A percentile compares a stretch with the other conserved stretches of the same genome.
phyloP scores from a whole-genome alignment of 1,140 invertebrate species.

The Trachymyrmex septentrionalis region DNA sequence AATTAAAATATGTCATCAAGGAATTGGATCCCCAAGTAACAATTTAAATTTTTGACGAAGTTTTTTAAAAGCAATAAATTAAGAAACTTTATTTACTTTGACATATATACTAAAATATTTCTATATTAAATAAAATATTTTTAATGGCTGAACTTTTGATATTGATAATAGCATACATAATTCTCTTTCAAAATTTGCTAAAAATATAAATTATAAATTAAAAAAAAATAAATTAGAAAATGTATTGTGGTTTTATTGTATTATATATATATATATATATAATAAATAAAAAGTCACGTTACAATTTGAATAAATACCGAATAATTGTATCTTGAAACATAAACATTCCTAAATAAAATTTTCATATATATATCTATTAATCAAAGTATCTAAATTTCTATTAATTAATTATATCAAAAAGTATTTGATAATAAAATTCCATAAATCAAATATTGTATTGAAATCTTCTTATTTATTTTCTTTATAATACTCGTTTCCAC shows the following conservation, averaged over 20 bases:
- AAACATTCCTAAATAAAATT: neutral
- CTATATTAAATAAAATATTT: neutral
- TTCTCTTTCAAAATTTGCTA: neutral
- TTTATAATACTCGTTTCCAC: conserved; percentile 18
- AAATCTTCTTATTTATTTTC: conserved; percentile 43
- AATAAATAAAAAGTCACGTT: neutral
- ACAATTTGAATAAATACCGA: neutral
- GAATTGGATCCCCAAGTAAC: conserved; percentile 76
- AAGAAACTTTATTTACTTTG: neutral
- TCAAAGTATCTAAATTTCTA: neutral
- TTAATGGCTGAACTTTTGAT: neutral
- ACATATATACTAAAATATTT: neutral
- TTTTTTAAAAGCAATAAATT: neutral
- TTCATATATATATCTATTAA: neutral
- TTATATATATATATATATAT: neutral
- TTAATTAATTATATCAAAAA: conserved; percentile 8
- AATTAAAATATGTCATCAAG: conserved; percentile 88
- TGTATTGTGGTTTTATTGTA: neutral
- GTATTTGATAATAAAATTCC: conserved; percentile 14
- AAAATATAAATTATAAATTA: neutral
- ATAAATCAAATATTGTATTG: neutral
- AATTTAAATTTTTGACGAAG: neutral
- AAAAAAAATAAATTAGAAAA: neutral
- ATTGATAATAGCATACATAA: neutral
- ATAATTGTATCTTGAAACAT: neutral